These are phyloP conservation scores for Dasyornis broadbenti DNA, from an alignment of 2,113 vertebrate species.

Conservation along the genomic window DNA sequence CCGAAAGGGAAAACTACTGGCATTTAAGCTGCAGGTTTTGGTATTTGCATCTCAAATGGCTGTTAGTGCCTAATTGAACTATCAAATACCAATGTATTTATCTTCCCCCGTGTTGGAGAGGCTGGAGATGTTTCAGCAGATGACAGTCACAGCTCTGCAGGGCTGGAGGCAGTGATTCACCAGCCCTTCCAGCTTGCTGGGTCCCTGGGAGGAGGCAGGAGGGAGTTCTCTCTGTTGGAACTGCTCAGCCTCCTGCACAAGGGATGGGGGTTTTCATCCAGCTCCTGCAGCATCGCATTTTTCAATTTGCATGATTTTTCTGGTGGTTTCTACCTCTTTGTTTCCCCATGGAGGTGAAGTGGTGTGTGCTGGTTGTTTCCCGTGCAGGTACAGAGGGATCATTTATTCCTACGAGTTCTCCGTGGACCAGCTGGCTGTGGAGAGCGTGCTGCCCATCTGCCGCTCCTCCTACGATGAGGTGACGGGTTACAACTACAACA, in stretches of 20 bases:
- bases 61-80: neutral
- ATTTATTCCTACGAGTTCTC: constrained; percentile 91
- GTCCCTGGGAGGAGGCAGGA: neutral
- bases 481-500: constrained; percentile 85
- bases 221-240: neutral
- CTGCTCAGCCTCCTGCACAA: neutral
- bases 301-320: rapidly evolving
- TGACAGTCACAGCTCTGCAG: neutral
- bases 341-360: neutral
- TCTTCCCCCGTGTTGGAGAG: neutral
- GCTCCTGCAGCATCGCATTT: rapidly evolving
- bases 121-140: neutral
- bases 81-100: neutral
- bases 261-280: neutral
- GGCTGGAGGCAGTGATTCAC: neutral
- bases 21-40: neutral
- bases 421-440: constrained; percentile 71
- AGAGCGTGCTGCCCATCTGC: constrained; percentile 87
- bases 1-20: neutral
- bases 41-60: constrained; percentile 12
- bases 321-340: rapidly evolving
- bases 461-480: constrained; percentile 76
- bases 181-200: neutral
- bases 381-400: constrained; percentile 81
- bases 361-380: neutral